Evolutionary conservation across 64 coral and sea anemone species (phyloP).

Genomic region (Platygyra sinensis): DNA sequence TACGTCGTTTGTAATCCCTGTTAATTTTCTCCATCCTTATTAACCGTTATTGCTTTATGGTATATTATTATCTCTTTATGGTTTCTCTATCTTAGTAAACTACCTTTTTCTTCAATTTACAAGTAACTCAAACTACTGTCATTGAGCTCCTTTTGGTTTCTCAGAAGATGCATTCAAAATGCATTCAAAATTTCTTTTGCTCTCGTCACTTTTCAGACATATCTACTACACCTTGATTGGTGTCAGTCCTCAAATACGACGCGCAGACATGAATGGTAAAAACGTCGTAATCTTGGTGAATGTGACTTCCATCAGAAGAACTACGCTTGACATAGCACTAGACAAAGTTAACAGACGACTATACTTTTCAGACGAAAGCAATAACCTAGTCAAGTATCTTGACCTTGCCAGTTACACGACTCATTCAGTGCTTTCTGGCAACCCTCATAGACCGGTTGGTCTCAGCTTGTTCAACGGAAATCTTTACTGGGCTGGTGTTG

Average conservation of each 20-base stretch:
- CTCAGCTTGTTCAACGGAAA: slow-evolving; percentile 11
- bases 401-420: background rate
- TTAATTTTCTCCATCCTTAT: too few relatives aligned
- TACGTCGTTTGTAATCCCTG: too few relatives aligned
- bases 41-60: too few relatives aligned
- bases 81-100: too few relatives aligned
- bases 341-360: slow-evolving; percentile 6
- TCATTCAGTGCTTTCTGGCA: background rate
- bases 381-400: slow-evolving; percentile 1
- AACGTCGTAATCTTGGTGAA: slow-evolving; percentile 1
- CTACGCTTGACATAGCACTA: slow-evolving; percentile 3
- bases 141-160: too few relatives aligned
- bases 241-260: background rate
- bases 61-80: too few relatives aligned
- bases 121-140: too few relatives aligned
- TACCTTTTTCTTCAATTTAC: too few relatives aligned
- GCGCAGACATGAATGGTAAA: slow-evolving; percentile 36
- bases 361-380: slow-evolving; percentile 10
- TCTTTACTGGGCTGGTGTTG: slow-evolving; percentile 21
- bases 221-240: slow-evolving; percentile 31
- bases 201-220: background rate
- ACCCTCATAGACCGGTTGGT: slow-evolving; percentile 10
- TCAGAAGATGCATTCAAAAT: too few relatives aligned
- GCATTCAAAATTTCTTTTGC: background rate
- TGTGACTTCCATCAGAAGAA: slow-evolving; percentile 3